Evolutionary conservation across 2,113 vertebrate species (phyloP).

Genomic region (Reinhardtius hippoglossoides): DNA sequence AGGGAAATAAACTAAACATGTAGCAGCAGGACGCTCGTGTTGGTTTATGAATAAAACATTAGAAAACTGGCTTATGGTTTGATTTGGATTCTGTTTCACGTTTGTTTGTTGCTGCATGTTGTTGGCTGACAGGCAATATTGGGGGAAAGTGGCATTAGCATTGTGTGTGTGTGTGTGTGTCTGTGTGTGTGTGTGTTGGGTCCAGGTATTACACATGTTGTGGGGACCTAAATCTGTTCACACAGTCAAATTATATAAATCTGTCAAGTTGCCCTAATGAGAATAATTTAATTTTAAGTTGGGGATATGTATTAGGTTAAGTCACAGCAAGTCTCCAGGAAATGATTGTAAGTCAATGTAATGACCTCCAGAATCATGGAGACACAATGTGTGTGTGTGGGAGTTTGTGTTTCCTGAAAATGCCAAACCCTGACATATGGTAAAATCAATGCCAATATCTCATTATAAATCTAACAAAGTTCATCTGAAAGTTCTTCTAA

Average conservation of each 20-base stretch:
- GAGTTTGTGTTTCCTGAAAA: slow-evolving; percentile 28
- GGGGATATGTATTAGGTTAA: neutral
- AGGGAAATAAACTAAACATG: slow-evolving; percentile 52
- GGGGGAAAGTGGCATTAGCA: slow-evolving; percentile 42
- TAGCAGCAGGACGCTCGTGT: slow-evolving; percentile 33
- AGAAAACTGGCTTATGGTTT: slow-evolving; percentile 50
- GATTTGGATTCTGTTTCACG: slow-evolving; percentile 62
- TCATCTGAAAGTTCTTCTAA: slow-evolving; percentile 7
- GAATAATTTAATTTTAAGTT: neutral
- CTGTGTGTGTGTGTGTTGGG: too few species aligned
- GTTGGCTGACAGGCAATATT: slow-evolving; percentile 58
- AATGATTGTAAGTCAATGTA: neutral
- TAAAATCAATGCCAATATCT: slow-evolving; percentile 37
- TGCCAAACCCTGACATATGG: slow-evolving; percentile 26
- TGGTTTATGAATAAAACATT: slow-evolving; percentile 73
- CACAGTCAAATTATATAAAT: neutral
- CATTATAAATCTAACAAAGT: slow-evolving; percentile 28
- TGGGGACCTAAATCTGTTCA: neutral
- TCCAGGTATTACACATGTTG: neutral
- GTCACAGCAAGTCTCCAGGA: neutral
- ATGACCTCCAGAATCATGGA: neutral
- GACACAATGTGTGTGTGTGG: neutral
- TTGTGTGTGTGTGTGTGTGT: slow-evolving; percentile 1
- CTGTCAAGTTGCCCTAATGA: neutral
- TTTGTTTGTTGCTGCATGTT: slow-evolving; percentile 63